Evolutionary conservation across 1,140 invertebrate genomes (phyloP), one percentile per base, ranked within the genome.

Genomic region (Drosophila nasuta): DNA sequence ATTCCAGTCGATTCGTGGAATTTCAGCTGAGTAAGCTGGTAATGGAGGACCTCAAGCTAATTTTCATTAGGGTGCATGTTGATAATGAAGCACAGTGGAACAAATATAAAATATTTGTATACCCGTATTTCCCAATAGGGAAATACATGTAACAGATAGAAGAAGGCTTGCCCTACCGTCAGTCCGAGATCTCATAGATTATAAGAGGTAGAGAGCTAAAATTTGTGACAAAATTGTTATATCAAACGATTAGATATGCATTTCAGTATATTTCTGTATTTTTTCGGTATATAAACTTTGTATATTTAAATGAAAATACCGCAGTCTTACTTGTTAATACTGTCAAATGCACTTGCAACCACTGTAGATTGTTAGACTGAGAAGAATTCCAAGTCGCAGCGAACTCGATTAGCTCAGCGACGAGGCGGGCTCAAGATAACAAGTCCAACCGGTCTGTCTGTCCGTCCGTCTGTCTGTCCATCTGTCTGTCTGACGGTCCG

Each of bases 391-490:
- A 11, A 57, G 58, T 43, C 38, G 59, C 46, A 65, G 15, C 69
- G 8, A 8, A 43, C 67, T 77, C 74, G 81, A 85, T 87, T 77
- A 88, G 77, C 68, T 49, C 66, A 80, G 77, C 75, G 11, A 67
- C 56, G 43, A 73, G 76, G 76, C 67, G 70, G 66, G 41, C 65
- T 38, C 62, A 49, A 89, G 85, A 88, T 88, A 89, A 89, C 68
- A 74, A 90, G 85, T 81, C 45, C 75, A 89, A 89, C 85, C 81
- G 86, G 85, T 89, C 72, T 60, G 62, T 77, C 76, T 17, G 63
- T 30, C 69, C 28, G 65, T 58, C 54, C 58, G 71, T 43, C 38
- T 35, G 38, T n/a, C 8, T 15, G 52, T 45, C 57, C 35, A 17
- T 38, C 30, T 20, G 43, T 48, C 56, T 48, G 82, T 67, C 70